These are phyloP conservation scores for Leptestheria dahalacensis DNA, from an alignment of 1,140 invertebrate genomes.

Conservation along the genomic window DNA sequence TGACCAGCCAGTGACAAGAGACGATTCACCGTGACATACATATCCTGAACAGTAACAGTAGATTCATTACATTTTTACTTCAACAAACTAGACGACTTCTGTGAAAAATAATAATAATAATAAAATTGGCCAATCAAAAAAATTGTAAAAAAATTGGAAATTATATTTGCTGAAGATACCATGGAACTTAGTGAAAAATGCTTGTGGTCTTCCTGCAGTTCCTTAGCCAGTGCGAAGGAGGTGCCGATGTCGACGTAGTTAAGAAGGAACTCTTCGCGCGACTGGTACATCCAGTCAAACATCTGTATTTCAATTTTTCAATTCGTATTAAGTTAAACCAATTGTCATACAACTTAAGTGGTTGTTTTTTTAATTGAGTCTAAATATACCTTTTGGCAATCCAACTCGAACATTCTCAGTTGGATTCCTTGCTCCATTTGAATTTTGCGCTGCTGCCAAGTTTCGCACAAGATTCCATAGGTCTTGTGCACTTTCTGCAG, in stretches of 20 bases:
- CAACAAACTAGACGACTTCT: no score
- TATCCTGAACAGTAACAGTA: constrained; percentile 29
- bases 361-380: no score
- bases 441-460: constrained; percentile 85
- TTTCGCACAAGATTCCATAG: constrained; percentile 74
- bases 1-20: constrained; percentile 65
- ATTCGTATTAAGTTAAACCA: no score
- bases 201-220: constrained; percentile 86
- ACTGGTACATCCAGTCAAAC: constrained; percentile 94
- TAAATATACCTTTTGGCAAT: constrained; percentile 94
- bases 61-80: background rate
- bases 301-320: constrained; percentile 78
- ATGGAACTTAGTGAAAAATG: constrained; percentile 86
- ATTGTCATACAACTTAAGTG: no score
- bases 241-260: constrained; percentile 94
- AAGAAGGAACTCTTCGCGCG: constrained; percentile 80
- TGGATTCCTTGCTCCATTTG: constrained; percentile 92
- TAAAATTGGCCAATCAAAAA: no score
- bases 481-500: constrained; percentile 69
- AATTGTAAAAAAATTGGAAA: background rate
- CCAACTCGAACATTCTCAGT: constrained; percentile 84
- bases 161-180: constrained; percentile 32
- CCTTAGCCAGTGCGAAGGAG: constrained; percentile 82
- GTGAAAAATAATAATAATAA: no score
- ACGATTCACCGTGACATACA: constrained; percentile 26